These are phyloP conservation scores for Brachionus asplanchnoidis DNA, from an alignment of 1,140 invertebrate species.

Conservation along the genomic window DNA sequence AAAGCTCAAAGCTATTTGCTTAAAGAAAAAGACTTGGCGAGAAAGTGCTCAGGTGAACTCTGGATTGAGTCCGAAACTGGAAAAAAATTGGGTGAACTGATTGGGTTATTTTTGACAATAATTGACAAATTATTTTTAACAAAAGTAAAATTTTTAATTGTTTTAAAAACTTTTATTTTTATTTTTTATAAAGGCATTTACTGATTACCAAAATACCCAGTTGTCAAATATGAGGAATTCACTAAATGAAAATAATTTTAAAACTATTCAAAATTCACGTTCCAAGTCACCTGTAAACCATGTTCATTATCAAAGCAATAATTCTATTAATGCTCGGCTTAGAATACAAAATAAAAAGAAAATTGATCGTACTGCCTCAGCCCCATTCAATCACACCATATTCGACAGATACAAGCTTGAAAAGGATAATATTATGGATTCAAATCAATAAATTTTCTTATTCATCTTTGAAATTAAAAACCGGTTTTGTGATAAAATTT, in stretches of 20 bases:
- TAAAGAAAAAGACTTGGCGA: neutral
- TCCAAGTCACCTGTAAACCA: neutral
- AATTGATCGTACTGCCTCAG: neutral
- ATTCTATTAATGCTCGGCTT: neutral
- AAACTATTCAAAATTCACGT: neutral
- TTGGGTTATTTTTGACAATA: neutral
- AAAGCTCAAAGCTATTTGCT: conserved; percentile 1
- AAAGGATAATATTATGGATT: neutral
- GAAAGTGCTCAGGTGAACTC: neutral
- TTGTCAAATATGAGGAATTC: neutral
- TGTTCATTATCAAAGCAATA: neutral
- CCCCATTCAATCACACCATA: neutral
- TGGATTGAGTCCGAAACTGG: neutral
- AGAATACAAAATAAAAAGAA: neutral
- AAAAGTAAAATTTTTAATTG: neutral
- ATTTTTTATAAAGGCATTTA: neutral
- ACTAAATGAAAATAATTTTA: neutral
- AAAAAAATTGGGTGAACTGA: neutral
- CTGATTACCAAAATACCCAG: conserved; percentile 21
- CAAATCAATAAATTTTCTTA: neutral
- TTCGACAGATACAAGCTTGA: neutral
- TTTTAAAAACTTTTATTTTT: neutral
- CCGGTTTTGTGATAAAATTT: neutral
- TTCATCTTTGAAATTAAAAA: neutral
- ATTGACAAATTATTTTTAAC: conserved; percentile 30